A percentile compares a stretch with the other conserved stretches of the same genome.
Evolutionary conservation across 2,113 vertebrate species (phyloP).

Genomic region (Pelodiscus sinensis): DNA sequence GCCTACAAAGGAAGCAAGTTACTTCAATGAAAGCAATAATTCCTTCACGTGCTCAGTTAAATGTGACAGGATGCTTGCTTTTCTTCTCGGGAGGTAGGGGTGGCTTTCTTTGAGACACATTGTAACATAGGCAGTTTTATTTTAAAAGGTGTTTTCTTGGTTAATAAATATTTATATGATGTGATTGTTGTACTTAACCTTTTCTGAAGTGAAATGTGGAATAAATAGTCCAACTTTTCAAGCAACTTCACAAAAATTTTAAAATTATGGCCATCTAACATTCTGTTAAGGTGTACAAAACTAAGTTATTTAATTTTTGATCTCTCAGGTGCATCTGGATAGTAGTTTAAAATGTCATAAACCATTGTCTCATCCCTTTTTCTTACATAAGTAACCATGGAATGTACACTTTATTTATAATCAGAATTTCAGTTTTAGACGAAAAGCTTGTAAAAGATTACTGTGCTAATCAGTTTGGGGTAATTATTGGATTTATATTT

Average conservation of each 20-base stretch:
- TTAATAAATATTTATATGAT: too few relatives aligned
- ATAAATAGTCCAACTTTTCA: neutral
- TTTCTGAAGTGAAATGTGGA: neutral
- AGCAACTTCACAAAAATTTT: neutral
- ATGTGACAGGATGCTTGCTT: neutral
- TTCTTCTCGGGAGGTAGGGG: too few relatives aligned
- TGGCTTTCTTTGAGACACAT: neutral
- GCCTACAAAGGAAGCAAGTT: neutral
- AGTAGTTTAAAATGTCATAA: neutral
- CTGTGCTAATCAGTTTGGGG: neutral
- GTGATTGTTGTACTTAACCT: neutral
- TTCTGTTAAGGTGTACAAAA: neutral
- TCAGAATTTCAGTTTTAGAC: neutral
- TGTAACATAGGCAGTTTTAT: neutral
- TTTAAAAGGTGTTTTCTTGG: neutral
- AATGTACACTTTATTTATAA: neutral
- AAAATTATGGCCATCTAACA: neutral
- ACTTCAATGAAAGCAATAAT: neutral
- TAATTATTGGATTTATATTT: neutral
- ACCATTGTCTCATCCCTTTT: neutral
- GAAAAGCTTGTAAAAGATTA: neutral
- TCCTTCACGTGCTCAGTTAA: neutral
- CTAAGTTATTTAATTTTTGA: neutral
- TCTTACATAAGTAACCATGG: accelerated
- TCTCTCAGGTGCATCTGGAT: neutral